A percentile compares a stretch with the other conserved stretches of the same genome.
These are phyloP conservation scores for Notamacropus eugenii DNA, from an alignment of 2,797 vertebrate genomes.

Conservation along the genomic window DNA sequence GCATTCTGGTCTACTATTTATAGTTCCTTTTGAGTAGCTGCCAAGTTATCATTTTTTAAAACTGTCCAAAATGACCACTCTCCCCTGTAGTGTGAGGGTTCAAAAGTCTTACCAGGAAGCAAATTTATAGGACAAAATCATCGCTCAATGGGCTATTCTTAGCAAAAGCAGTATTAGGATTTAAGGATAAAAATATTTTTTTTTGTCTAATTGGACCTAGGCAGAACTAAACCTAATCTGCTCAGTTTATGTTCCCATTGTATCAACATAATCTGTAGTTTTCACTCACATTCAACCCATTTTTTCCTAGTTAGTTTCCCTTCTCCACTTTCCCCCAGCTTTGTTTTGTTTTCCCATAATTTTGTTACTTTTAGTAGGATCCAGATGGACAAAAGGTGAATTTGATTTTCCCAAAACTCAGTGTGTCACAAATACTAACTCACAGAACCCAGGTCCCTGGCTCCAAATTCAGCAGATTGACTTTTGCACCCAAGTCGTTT, in stretches of 20 bases:
- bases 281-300: background rate
- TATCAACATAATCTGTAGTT: background rate
- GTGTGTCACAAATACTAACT: background rate
- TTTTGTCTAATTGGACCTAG: background rate
- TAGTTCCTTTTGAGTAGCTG: background rate
- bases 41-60: background rate
- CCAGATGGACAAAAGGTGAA: background rate
- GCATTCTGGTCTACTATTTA: background rate
- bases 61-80: background rate
- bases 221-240: background rate
- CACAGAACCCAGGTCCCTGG: background rate
- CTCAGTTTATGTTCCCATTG: background rate
- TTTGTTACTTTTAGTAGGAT: slow-evolving; percentile 20
- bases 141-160: background rate
- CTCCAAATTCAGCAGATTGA: background rate
- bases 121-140: background rate
- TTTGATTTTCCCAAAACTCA: background rate
- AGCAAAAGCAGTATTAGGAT: background rate
- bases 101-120: background rate
- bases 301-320: background rate
- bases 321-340: background rate
- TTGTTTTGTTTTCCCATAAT: slow-evolving; percentile 34
- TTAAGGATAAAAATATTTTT: background rate
- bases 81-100: background rate
- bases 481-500: background rate